Evolutionary conservation across 2,113 vertebrate genomes (phyloP), one percentile per base, ranked within the genome.

Genomic region (Phyllostomus discolor): DNA sequence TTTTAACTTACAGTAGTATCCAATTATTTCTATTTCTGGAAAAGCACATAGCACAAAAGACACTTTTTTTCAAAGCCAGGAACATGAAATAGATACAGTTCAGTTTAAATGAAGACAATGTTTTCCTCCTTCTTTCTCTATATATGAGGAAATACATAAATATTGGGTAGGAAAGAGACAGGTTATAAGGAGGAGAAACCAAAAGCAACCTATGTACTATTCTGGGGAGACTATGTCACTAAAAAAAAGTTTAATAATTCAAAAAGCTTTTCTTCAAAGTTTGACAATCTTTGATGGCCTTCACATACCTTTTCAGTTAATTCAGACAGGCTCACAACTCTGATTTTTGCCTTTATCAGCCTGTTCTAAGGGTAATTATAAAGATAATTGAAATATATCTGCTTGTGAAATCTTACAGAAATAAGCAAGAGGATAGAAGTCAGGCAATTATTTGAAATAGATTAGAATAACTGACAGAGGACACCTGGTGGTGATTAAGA

Each of bases 21-120:
- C 85, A 95, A 96, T 96, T 92, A 97, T 96, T 95, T 97, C 88
- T 90, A 85, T 95, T 96, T 96, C 57, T 95, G 66, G 64, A 96
- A 92, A 86, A 88, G 43, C 70, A 88, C 46, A 88, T 11, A 92
- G 57, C 64, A 92, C 66, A 38, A 95, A 94, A 96, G 88, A 62
- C 46, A 84, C 14, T 70, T 84, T 97, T 96, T 97, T 96, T 95
- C 92, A 97, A 96, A 96, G 84, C 64, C n/a, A 75, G 72, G 57
- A 89, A 93, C 85, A 92, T 93, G 88, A 95, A 96, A 89, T 41
- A 94, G 87, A 72, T 10, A 89, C 62, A 87, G 35, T 75, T 78
- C 33, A 10, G 54, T 64, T 80, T 90, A 89, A 93, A 86, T 38
- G 35, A 24, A 87, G 19, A 66, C 75, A 62, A 52, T 4, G 12